phyloP scores from a whole-genome alignment of 1,140 invertebrate species.

The Diorhabda sublineata region DNA sequence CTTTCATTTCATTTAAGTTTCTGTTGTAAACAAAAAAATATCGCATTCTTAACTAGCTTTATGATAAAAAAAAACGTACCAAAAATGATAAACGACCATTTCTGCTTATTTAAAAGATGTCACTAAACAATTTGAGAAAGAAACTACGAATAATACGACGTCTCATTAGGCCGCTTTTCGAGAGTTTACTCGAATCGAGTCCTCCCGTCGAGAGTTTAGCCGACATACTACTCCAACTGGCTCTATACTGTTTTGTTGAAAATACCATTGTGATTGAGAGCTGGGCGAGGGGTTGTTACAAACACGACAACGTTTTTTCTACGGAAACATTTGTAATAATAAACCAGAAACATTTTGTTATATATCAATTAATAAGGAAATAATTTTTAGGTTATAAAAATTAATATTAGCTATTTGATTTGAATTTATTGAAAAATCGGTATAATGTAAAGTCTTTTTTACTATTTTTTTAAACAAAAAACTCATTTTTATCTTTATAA shows the following conservation, averaged over 20 bases:
- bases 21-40: no score
- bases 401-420: no score
- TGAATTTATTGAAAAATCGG: no score
- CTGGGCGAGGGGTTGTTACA: background rate
- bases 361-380: no score
- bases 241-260: conserved; percentile 2
- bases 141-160: background rate
- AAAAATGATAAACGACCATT: background rate
- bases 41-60: no score
- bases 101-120: background rate
- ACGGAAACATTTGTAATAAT: no score
- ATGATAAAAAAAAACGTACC: background rate
- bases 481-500: no score
- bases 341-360: no score
- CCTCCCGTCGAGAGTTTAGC: background rate
- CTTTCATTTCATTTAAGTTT: no score
- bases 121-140: background rate
- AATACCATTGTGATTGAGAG: background rate
- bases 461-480: no score
- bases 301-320: background rate
- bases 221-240: background rate
- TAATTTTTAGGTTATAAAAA: no score
- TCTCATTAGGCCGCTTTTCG: background rate
- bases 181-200: background rate
- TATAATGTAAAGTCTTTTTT: no score